Evolutionary conservation across 1,140 invertebrate species (phyloP), one percentile per base, ranked within the genome.

Genomic region (Adelges cooleyi): DNA sequence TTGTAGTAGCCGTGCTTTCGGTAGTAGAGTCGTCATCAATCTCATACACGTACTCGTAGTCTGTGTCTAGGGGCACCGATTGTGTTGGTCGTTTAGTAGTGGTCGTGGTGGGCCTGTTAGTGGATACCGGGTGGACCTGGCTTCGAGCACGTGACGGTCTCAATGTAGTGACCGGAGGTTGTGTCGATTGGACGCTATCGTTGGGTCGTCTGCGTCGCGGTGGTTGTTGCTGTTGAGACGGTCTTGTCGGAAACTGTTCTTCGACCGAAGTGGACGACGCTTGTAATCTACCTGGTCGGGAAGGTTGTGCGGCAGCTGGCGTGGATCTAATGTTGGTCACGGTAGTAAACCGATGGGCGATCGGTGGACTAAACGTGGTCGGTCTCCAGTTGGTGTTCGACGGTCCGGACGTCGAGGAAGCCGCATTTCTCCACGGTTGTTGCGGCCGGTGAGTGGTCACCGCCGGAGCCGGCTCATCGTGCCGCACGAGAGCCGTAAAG

Each of bases 381-480:
- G 56, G 42, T 13, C 40, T 23, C n/a, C 25, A 42, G 33, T 62
- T 11, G 11, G 29, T 62, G 29, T 23, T 25, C 10, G n/a, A 15
- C 11, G 54, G 13, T 15, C 22, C n/a, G 4, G 38, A n/a, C 40
- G 25, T 15, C 10, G 23, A 23, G 3, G 42, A 15, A 22, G 42
- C 23, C 15, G 25, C 2, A 4, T 46, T 62, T 62, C 56, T 48
- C 27, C 27, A 46, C 11, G 29, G 11, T 33, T 42, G 25, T 20
- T 46, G 40, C 33, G 56, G 56, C 15, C 56, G 42, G n/a, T 46
- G 56, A 9, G 56, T 62, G 10, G 56, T 62, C 9, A 62, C 33
- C 15, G 20, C 44, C 29, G 56, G 56, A 48, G 56, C 5, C 5
- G 29, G 29, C 5, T 33, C 29, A 11, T 33, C 29, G 11, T 33